Evolutionary conservation across 23 tunicate genomes (phyloP), one percentile per base, ranked within the genome.

Genomic region (Halocynthia roretzi): DNA sequence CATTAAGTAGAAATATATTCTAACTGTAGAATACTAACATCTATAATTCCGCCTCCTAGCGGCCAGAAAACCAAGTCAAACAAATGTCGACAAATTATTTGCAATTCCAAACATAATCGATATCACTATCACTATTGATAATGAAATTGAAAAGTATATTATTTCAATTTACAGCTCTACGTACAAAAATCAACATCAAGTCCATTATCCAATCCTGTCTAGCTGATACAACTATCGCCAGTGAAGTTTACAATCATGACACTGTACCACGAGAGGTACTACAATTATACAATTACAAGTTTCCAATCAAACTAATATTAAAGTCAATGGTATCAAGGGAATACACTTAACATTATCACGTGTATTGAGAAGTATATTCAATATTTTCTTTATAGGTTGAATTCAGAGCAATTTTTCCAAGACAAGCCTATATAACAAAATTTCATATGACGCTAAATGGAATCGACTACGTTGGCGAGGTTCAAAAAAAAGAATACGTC

Each of bases 201-300:
- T 17, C 86, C 11, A 63, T 82, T 0, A 75, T 82, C 22, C 86
- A 82, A 49, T 65, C 60, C 72, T 44, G 53, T 17, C 55, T 82
- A 12, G 80, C 80, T 15, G 70, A 74, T 18, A 82, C 86, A 51
- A 82, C 66, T n/a, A 68, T 82, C 21, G 15, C 63, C 8, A 58
- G 73, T 61, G 70, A 71, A 22, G 80, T 82, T 10, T 53, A 58
- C 8, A 82, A 82, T 73, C 49, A 50, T 50, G 86, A 74, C 52
- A 82, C 62, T 19, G 61, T 54, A 48, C 74, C 86, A 51, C 48
- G 86, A 53, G 71, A 82, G 74, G 86, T 82, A 67, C 2, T 2
- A 18, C 2, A 71, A 4, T 71, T 14, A 14, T 4, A 0, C 44
- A 0, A 31, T 31, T 31, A 31, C 44, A 31, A 31, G 1, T 31